Evolutionary conservation across 2,888 invertebrate genomes (phyloP).

Genomic region (Heteromyza rotundicornis): DNA sequence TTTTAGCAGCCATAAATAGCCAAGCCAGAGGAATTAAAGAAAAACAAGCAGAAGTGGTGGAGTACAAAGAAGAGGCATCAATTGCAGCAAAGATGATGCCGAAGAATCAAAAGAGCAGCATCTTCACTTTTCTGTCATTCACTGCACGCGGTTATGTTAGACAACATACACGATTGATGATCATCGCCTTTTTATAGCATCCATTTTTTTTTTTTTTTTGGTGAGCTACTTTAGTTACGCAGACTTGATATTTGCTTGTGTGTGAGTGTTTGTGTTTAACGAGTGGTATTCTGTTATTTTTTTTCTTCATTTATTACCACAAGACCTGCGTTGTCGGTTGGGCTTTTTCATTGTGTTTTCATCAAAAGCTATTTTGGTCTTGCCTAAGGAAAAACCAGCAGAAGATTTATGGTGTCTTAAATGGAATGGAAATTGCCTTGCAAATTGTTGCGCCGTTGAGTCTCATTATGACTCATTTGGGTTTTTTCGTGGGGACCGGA

Average conservation of each 20-base stretch:
- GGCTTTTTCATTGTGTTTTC: neutral
- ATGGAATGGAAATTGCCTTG: conserved; percentile 17
- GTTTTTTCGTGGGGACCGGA: neutral
- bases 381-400: conserved; percentile 6
- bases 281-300: neutral
- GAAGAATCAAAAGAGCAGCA: no score
- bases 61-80: neutral
- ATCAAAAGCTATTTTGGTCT: neutral
- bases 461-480: conserved; percentile 15
- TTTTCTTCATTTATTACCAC: no score
- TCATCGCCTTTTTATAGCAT: conserved; percentile 2
- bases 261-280: neutral
- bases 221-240: conserved; percentile 16
- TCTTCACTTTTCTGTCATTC: no score
- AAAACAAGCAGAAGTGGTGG: neutral
- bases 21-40: neutral
- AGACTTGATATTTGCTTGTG: no score
- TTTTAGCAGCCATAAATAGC: neutral
- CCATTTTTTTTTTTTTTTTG: no score
- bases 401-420: conserved; percentile 17
- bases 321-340: no score
- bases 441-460: conserved; percentile 6
- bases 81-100: neutral
- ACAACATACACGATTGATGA: neutral
- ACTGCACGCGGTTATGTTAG: no score